Evolutionary conservation across 2,113 vertebrate genomes (phyloP), one percentile per base, ranked within the genome.

Genomic region (Ctenodactylus gundi): DNA sequence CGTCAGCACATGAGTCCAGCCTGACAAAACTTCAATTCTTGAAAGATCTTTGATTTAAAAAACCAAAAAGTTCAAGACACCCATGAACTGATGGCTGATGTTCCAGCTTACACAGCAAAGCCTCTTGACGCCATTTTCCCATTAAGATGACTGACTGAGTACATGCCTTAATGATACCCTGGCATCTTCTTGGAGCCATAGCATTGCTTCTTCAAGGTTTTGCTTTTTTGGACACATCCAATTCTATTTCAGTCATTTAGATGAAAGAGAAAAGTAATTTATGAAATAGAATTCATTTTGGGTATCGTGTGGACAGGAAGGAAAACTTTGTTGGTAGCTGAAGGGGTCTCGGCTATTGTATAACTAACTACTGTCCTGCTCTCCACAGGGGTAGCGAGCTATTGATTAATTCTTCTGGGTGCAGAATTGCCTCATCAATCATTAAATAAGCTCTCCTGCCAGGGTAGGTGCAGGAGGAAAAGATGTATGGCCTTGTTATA

Each of bases 391-490:
- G 90, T 57, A 36, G 77, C 1, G 0, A 94, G 73, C 81, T 92
- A 95, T 93, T 77, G 95, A 95, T 96, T 94, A 73, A 85, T 93
- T 92, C 84, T 95, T 88, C 94, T 93, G 93, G 73, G 95, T 76
- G 55, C 78, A 88, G 60, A 2, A 0, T 41, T 72, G 73, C 55
- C 83, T 90, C 90, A 96, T 94, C n/a, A 93, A 75, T 95, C 96
- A 62, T 25, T 88, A 83, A 96, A 55, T 55, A 85, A 21, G 57
- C 44, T 96, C 89, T 93, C 53, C 57, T 93, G 77, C 55, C 96
- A 93, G 85, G 36, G 27, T 3, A 94, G 62, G 51, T 46, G 58
- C 13, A 80, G 68, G 83, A 88, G 80, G 44, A n/a, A 96, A 95
- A 96, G 92, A 95, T 85, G 41, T 58, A 92, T 72, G 62, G 82